These are phyloP conservation scores for Frieseomelitta varia DNA, from an alignment of 1,140 invertebrate genomes.

Conservation along the genomic window DNA sequence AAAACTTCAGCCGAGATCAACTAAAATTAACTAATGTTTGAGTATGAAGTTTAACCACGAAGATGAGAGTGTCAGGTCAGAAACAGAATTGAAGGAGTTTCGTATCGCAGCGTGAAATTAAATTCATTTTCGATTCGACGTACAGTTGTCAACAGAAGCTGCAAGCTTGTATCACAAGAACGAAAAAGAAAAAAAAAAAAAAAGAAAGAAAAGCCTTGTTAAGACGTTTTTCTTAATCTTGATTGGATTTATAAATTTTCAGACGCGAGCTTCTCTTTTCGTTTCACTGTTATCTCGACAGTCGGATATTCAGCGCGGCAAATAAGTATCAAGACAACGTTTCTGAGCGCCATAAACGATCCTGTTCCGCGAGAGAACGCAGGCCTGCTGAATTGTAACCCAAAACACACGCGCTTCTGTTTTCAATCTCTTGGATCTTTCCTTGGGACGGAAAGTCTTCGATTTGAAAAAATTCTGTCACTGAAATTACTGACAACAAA, in stretches of 20 bases:
- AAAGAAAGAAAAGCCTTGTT: neutral
- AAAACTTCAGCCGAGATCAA: neutral
- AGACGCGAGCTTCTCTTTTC: neutral
- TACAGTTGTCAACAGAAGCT: neutral
- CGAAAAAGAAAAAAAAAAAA: neutral
- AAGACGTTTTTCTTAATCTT: conserved; percentile 1
- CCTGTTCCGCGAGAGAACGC: neutral
- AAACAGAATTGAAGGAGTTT: neutral
- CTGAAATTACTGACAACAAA: neutral
- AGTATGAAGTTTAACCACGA: neutral
- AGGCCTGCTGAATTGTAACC: neutral
- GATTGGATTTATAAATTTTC: neutral
- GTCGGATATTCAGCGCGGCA: neutral
- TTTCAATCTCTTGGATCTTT: neutral
- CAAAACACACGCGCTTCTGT: neutral
- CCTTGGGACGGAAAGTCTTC: neutral
- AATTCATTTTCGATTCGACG: neutral
- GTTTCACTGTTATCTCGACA: neutral
- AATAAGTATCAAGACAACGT: neutral
- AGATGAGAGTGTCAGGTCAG: neutral
- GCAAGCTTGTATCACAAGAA: too few relatives aligned
- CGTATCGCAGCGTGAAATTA: rapidly evolving
- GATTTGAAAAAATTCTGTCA: neutral
- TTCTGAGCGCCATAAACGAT: conserved; percentile 6
- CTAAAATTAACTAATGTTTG: neutral